A percentile compares a stretch with the other conserved stretches of the same genome.
Evolutionary conservation across 2,888 invertebrate genomes (phyloP).

Genomic region (Eupithecia centaureata): DNA sequence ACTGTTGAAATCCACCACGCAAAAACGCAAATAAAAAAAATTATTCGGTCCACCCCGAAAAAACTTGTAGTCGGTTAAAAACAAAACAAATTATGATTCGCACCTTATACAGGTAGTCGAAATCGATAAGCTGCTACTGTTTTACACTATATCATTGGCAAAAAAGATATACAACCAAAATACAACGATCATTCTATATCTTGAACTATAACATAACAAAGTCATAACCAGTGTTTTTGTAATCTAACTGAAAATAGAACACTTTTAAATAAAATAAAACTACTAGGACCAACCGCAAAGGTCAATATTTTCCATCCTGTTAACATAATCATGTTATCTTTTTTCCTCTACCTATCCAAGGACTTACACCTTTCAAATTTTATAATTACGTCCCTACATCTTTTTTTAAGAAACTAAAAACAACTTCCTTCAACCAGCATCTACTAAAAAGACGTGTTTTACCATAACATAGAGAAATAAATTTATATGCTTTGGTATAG

Average conservation of each 20-base stretch:
- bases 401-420: not conserved
- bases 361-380: not conserved
- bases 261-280: constrained; percentile 14
- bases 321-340: not conserved
- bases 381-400: not conserved
- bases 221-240: constrained; percentile 10
- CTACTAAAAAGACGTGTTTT: no score
- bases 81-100: not conserved
- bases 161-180: not conserved
- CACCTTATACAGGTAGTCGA: not conserved
- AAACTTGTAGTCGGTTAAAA: no score
- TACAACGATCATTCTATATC: not conserved
- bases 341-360: not conserved
- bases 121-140: not conserved
- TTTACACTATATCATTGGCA: not conserved
- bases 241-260: constrained; percentile 7
- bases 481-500: no score
- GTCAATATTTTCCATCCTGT: constrained; percentile 17
- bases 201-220: not conserved
- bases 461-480: no score
- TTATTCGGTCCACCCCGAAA: no score
- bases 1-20: no score
- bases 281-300: not conserved
- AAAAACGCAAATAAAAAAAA: no score
- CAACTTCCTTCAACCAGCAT: not conserved